Evolutionary conservation across 2,888 invertebrate species (phyloP), one percentile per base, ranked within the genome.

Genomic region (Mechanitis mazaeus): DNA sequence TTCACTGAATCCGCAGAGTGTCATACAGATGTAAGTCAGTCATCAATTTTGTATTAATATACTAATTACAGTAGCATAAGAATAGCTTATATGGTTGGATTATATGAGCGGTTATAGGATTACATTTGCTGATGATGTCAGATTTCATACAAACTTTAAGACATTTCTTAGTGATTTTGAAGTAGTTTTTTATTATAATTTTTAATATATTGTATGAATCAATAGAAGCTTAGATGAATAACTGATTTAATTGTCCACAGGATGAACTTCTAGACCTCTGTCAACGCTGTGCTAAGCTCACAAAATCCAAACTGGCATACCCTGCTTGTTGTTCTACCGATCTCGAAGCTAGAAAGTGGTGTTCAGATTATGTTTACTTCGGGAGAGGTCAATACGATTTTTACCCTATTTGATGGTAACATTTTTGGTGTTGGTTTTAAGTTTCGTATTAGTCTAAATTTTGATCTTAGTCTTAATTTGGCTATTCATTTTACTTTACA

Each of bases 271-370:
- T 91, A 54, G 92, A 92, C 67, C 79, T 92, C 0, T 93, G 93
- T 73, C 93, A 93, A 71, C 79, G 92, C 54, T 93, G 93, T 64
- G 93, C 93, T 12, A 93, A 93, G 74, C 84, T 91, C 1, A 93
- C 93, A 0, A 93, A 92, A 69, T 92, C 92, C 0, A 81, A 77
- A 0, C 71, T 79, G 1, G 93, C 92, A 0, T 91, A 92, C 66
- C 92, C 92, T 0, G 90, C 92, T 54, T 93, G 93, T 75, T 93
- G 93, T 65, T 88, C 90, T 6, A 87, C 91, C 0, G 90, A 91
- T 65, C 83, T 93, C 2, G 83, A 91, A 28, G 92, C 91, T 0
- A 83, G 91, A 64, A 86, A 82, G 33, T 93, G 92, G 92, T 93
- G 93, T 65, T 84, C 85, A 0, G 90, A 90, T 61, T 93, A 91